Conservation (phyloP, 2,113 vertebrate genomes). For the Fukomys damarensis region DNA sequence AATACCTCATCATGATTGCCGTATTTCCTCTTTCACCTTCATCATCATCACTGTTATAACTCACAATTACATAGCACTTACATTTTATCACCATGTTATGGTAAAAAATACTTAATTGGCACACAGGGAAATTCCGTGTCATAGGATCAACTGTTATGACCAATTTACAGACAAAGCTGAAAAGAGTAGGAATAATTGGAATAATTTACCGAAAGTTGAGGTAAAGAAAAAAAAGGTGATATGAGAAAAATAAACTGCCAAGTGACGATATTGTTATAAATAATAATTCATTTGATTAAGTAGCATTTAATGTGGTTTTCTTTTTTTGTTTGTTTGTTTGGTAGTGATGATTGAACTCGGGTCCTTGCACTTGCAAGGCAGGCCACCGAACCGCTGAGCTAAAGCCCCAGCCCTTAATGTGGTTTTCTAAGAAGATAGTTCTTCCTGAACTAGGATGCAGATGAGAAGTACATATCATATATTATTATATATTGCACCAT, state of each 20-base stretch:
- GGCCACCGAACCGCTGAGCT: too few species aligned
- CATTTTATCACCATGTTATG: background rate
- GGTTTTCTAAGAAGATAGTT: background rate
- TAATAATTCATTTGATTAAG: background rate
- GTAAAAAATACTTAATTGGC: background rate
- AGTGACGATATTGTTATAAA: background rate
- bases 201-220: background rate
- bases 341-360: too few species aligned
- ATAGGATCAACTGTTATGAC: background rate
- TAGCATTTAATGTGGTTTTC: background rate
- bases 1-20: background rate
- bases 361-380: too few species aligned
- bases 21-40: background rate
- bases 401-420: too few species aligned
- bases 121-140: background rate
- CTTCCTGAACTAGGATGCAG: background rate
- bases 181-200: background rate
- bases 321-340: too few species aligned
- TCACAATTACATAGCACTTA: background rate
- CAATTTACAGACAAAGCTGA: background rate
- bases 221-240: background rate
- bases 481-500: too few species aligned
- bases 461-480: background rate
- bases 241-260: background rate
- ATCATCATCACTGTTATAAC: background rate